These are phyloP conservation scores for Cistogaster globosa DNA, from an alignment of 2,888 invertebrate genomes.

Conservation along the genomic window DNA sequence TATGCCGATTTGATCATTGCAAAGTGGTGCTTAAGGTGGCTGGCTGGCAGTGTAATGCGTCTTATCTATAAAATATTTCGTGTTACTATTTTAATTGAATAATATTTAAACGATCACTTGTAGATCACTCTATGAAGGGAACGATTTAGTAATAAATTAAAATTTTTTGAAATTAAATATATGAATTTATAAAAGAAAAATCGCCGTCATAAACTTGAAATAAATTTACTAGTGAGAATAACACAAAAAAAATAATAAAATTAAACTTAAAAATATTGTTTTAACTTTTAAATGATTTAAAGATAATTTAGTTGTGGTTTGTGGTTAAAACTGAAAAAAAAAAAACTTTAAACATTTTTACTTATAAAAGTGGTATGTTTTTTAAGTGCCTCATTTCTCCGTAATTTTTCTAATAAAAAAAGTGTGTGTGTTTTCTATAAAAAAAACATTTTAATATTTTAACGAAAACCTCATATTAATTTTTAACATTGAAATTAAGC, in stretches of 20 bases:
- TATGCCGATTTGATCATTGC: constrained; percentile 10
- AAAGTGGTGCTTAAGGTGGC: constrained; percentile 28
- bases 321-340: constrained; percentile 34
- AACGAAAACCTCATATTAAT: not conserved
- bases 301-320: constrained; percentile 30
- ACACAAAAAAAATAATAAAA: not conserved
- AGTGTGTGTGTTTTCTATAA: not conserved
- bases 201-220: not conserved
- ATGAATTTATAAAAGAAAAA: not conserved
- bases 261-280: not conserved
- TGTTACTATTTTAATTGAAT: constrained; percentile 9
- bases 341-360: not conserved
- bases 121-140: not conserved
- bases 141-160: constrained; percentile 8
- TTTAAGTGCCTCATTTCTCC: constrained; percentile 10
- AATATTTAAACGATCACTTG: not conserved
- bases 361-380: constrained; percentile 34
- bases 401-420: too few species aligned
- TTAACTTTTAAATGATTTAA: not conserved
- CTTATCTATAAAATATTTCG: constrained; percentile 37
- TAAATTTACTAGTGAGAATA: not conserved
- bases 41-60: constrained; percentile 32
- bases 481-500: not conserved
- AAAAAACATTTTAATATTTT: not conserved
- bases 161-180: constrained; percentile 10